These are phyloP conservation scores for Tenualosa ilisha DNA, from an alignment of 2,797 vertebrate genomes.

Conservation along the genomic window DNA sequence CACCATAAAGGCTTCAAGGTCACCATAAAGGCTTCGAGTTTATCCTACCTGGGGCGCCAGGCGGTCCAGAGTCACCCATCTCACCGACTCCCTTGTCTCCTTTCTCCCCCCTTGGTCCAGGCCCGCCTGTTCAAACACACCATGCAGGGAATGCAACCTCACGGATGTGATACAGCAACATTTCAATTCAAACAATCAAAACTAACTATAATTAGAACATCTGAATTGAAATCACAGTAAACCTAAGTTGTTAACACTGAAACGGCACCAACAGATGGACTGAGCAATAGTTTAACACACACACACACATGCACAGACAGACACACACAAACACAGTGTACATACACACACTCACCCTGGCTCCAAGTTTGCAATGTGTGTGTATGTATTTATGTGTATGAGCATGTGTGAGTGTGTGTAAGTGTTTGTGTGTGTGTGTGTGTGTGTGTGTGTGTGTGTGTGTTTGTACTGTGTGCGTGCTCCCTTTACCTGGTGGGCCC, in stretches of 20 bases:
- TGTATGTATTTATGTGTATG: background rate
- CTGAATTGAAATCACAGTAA: too few species aligned
- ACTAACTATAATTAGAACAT: too few species aligned
- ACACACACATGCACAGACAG: background rate
- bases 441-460: background rate
- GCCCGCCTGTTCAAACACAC: slow-evolving; percentile 73
- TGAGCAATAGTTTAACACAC: background rate
- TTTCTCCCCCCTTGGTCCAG: slow-evolving; percentile 84
- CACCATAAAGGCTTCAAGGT: background rate
- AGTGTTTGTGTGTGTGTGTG: background rate
- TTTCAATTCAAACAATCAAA: too few species aligned
- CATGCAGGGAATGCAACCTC: too few species aligned
- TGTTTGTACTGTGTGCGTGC: too few species aligned
- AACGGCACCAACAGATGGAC: background rate
- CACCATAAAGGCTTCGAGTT: background rate
- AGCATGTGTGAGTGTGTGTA: background rate
- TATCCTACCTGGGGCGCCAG: slow-evolving; percentile 85
- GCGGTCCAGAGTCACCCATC: slow-evolving; percentile 89
- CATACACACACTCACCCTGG: background rate
- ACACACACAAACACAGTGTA: background rate
- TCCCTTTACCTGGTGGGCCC: slow-evolving; percentile 81
- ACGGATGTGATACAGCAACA: too few species aligned
- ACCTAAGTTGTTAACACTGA: too few species aligned
- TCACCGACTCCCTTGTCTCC: slow-evolving; percentile 88
- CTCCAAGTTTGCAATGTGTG: background rate